A percentile compares a stretch with the other conserved stretches of the same genome.
phyloP scores from a whole-genome alignment of 2,888 invertebrate genomes.

The Eugnorisma glareosa region DNA sequence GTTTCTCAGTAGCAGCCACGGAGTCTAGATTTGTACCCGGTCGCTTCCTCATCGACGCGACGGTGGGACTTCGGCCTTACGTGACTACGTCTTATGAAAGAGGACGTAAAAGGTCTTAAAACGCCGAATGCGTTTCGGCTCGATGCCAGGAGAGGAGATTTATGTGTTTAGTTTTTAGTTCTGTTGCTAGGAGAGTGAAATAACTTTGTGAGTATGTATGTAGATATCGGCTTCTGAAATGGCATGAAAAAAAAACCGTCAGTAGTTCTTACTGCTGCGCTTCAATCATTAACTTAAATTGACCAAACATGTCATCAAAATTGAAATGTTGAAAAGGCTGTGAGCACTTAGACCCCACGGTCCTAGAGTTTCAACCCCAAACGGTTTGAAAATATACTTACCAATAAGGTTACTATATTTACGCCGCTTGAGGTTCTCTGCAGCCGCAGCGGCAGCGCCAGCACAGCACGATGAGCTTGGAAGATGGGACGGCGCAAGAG shows the following conservation, averaged over 20 bases:
- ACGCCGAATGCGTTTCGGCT: constrained; percentile 60
- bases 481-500: too few species aligned
- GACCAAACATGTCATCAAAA: too few species aligned
- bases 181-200: constrained; percentile 28
- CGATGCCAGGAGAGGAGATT: constrained; percentile 54
- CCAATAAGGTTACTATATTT: too few species aligned
- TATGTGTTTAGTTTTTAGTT: constrained; percentile 46
- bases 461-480: too few species aligned
- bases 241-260: not conserved
- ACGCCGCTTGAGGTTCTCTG: too few species aligned
- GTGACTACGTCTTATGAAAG: constrained; percentile 23
- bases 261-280: not conserved
- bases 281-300: not conserved
- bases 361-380: too few species aligned
- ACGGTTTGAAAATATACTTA: too few species aligned
- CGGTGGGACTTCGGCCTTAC: not conserved
- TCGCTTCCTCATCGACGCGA: not conserved
- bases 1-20: too few species aligned
- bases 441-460: too few species aligned
- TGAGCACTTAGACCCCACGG: too few species aligned
- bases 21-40: too few species aligned
- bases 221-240: not conserved
- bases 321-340: too few species aligned
- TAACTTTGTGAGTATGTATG: constrained; percentile 12
- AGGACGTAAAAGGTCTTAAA: constrained; percentile 57